phyloP scores from a whole-genome alignment of 2,797 vertebrate species.

The Lates japonicus region DNA sequence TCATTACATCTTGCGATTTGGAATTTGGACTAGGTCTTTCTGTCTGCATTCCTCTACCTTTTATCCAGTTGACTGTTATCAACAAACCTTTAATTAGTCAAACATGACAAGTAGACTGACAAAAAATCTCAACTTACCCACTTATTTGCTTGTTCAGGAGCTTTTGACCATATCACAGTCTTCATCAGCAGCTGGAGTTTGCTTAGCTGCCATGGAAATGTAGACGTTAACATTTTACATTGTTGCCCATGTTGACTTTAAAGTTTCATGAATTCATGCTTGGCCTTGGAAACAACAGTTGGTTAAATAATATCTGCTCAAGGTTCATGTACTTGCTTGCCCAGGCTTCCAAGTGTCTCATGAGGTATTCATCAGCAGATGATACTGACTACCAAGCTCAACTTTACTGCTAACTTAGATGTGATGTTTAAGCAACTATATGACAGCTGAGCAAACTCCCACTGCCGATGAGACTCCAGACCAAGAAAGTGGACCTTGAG shows the following conservation, averaged over 20 bases:
- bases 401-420: background rate
- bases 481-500: no score
- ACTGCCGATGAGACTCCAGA: no score
- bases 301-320: background rate
- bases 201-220: no score
- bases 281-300: background rate
- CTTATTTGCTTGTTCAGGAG: background rate
- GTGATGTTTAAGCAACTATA: no score
- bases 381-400: background rate
- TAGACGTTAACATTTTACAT: background rate
- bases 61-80: background rate
- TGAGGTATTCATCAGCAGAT: background rate
- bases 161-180: background rate
- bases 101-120: background rate
- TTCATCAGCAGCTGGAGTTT: background rate
- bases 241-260: background rate
- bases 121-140: background rate
- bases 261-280: background rate
- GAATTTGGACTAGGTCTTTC: no score
- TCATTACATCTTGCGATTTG: no score
- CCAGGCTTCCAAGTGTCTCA: background rate
- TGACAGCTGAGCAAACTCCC: no score
- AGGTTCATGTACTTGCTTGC: no score
- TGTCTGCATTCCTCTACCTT: background rate
- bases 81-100: background rate